Percentiles rank a stretch among this genome's conserved stretches.
These are phyloP conservation scores for Diaprepes abbreviatus DNA, from an alignment of 2,888 invertebrate genomes.

Conservation along the genomic window DNA sequence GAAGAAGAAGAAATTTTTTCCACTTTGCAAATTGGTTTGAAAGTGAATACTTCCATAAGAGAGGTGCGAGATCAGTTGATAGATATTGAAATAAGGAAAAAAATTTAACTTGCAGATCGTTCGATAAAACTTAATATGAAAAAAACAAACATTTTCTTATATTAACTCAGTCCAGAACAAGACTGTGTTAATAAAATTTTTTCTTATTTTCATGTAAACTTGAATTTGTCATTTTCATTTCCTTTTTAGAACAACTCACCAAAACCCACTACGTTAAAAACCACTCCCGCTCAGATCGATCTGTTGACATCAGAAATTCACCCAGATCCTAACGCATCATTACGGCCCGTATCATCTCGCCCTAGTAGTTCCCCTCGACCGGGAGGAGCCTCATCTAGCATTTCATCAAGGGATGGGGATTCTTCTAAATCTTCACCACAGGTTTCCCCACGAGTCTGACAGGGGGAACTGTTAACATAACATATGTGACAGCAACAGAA, in stretches of 20 bases:
- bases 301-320: constrained; percentile 3
- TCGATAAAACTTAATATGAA: too few species aligned
- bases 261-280: neutral
- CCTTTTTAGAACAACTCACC: neutral
- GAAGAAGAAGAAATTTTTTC: neutral
- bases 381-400: neutral
- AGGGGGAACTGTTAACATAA: neutral
- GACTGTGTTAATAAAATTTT: too few species aligned
- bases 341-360: neutral
- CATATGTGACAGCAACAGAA: constrained; percentile 1
- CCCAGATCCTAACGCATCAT: neutral
- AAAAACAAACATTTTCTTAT: too few species aligned
- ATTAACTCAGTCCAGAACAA: too few species aligned
- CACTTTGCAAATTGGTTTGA: neutral
- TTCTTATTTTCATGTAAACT: too few species aligned
- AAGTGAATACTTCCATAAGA: neutral
- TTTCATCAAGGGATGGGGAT: neutral
- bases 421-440: neutral
- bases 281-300: neutral
- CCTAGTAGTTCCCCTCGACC: neutral
- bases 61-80: too few species aligned
- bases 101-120: too few species aligned
- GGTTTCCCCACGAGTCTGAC: constrained; percentile 2
- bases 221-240: neutral
- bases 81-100: too few species aligned